phyloP scores from a whole-genome alignment of 2,888 invertebrate genomes.

The Calameuta idolon region DNA sequence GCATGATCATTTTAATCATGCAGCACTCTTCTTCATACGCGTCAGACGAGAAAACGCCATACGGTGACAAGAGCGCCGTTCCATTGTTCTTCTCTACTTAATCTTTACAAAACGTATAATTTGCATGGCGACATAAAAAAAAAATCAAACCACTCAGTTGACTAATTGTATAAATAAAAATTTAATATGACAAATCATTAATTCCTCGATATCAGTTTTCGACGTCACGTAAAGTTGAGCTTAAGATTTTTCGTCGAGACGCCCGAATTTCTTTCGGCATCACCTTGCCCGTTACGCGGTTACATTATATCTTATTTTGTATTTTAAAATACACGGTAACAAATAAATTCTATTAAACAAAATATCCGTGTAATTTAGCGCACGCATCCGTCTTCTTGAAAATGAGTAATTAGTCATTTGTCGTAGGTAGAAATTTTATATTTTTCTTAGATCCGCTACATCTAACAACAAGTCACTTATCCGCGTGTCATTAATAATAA shows the following conservation, averaged over 20 bases:
- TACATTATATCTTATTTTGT: not conserved
- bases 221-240: not conserved
- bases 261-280: not conserved
- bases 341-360: not conserved
- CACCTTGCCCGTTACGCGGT: not conserved
- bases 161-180: not conserved
- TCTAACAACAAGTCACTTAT: conserved; percentile 15
- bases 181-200: not conserved
- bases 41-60: not conserved
- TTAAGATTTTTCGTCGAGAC: not conserved
- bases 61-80: not conserved
- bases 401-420: not conserved
- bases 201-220: not conserved
- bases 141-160: not conserved
- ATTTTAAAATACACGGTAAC: not conserved
- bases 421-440: conserved; percentile 17
- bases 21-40: not conserved
- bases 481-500: not conserved
- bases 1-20: not conserved
- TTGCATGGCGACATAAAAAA: not conserved
- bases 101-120: not conserved
- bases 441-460: conserved; percentile 13
- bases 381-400: not conserved
- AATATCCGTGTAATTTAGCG: not conserved
- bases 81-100: not conserved